These are phyloP conservation scores for Achroia grisella DNA, from an alignment of 1,140 invertebrate species.

Conservation along the genomic window DNA sequence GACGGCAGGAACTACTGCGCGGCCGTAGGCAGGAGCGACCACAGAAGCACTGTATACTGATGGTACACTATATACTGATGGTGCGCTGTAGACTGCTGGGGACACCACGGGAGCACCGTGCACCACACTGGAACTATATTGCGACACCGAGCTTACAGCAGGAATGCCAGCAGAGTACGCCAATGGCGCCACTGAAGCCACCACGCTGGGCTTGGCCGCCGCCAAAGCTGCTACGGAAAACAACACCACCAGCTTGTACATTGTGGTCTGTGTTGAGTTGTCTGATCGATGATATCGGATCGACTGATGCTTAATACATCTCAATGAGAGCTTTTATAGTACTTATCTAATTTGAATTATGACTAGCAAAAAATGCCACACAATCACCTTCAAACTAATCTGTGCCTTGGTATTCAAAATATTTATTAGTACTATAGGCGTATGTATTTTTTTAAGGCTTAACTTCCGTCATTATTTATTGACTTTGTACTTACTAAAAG, in stretches of 20 bases:
- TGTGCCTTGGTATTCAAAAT: slow-evolving; percentile 21
- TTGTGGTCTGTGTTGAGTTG: slow-evolving; percentile 69
- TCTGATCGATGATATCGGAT: slow-evolving; percentile 38
- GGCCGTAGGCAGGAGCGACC: slow-evolving; percentile 19
- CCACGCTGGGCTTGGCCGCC: slow-evolving; percentile 54
- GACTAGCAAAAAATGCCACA: slow-evolving; percentile 36
- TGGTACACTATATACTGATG: slow-evolving; percentile 23
- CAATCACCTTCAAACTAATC: slow-evolving; percentile 49
- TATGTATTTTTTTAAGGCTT: slow-evolving; percentile 20
- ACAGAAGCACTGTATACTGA: slow-evolving; percentile 22
- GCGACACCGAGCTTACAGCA: slow-evolving; percentile 48
- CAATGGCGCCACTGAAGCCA: slow-evolving; percentile 50
- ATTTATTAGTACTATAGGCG: slow-evolving; percentile 7
- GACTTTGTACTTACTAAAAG: neutral
- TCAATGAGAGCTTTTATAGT: slow-evolving; percentile 44
- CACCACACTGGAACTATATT: slow-evolving; percentile 55
- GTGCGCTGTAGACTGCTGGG: slow-evolving; percentile 31
- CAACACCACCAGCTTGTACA: slow-evolving; percentile 69
- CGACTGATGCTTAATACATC: slow-evolving; percentile 44
- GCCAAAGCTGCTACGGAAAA: slow-evolving; percentile 53
- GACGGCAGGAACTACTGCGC: slow-evolving; percentile 27
- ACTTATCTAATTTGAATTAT: slow-evolving; percentile 12
- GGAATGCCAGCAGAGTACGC: slow-evolving; percentile 37
- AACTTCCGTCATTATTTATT: slow-evolving; percentile 15
- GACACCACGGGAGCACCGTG: slow-evolving; percentile 38